Conservation (phyloP, 2,113 vertebrate genomes). For the Campylomormyrus tamandua region DNA sequence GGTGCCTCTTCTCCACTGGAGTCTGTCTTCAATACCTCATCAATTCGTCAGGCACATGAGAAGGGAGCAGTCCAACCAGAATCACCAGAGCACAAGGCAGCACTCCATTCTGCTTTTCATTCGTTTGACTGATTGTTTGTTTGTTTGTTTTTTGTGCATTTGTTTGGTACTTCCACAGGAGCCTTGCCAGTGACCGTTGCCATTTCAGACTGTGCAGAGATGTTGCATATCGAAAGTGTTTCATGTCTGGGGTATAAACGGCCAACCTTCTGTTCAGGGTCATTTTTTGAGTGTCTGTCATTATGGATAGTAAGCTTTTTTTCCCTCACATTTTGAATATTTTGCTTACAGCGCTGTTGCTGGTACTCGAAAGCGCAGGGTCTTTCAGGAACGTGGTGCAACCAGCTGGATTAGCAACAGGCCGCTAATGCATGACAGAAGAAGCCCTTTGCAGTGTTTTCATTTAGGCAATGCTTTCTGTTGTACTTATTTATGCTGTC, state of each 20-base stretch:
- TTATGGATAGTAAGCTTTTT: not conserved
- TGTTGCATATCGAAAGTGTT: not conserved
- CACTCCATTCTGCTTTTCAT: not conserved
- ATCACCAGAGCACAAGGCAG: not conserved
- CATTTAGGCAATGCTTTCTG: not conserved
- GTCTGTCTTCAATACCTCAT: slow-evolving; percentile 11
- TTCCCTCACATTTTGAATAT: not conserved
- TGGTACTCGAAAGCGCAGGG: slow-evolving; percentile 5
- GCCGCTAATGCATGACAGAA: not conserved
- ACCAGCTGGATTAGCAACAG: not conserved
- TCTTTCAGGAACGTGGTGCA: not conserved
- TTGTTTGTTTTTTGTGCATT: not conserved
- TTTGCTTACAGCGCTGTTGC: not conserved
- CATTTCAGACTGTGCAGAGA: not conserved
- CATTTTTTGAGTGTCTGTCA: not conserved
- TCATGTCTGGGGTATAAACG: not conserved
- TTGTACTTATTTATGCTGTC: not conserved
- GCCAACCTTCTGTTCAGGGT: not conserved
- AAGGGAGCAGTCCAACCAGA: not conserved
- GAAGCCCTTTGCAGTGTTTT: not conserved
- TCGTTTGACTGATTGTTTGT: not conserved
- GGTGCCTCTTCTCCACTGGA: not conserved
- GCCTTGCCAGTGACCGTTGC: not conserved
- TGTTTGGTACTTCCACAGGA: not conserved
- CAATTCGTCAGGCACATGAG: not conserved